A percentile compares a stretch with the other conserved stretches of the same genome.
Conservation (phyloP, 2,113 vertebrate species). For the Gnathonemus echidnorhynchus region DNA sequence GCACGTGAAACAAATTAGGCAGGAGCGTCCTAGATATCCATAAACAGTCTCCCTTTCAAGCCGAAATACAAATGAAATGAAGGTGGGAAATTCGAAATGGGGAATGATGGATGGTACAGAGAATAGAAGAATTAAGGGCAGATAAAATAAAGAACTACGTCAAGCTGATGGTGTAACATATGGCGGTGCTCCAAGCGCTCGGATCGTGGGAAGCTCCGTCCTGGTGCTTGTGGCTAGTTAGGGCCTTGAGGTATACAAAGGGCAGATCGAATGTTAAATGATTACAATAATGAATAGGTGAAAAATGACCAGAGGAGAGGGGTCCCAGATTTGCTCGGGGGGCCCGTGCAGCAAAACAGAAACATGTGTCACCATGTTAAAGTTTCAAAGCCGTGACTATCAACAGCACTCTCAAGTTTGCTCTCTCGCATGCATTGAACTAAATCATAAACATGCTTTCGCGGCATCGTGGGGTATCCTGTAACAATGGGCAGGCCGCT, state of each 20-base stretch:
- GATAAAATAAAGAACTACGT: constrained; percentile 51
- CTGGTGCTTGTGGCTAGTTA: constrained; percentile 24
- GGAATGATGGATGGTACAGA: constrained; percentile 70
- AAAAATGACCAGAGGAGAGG: constrained; percentile 58
- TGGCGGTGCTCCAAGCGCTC: constrained; percentile 42
- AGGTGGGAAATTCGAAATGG: constrained; percentile 83
- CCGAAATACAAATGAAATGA: constrained; percentile 83
- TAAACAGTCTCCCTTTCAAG: constrained; percentile 76
- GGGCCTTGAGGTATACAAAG: constrained; percentile 43
- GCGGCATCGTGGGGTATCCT: constrained; percentile 8
- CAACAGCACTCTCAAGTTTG: constrained; percentile 37
- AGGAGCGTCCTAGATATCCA: constrained; percentile 74
- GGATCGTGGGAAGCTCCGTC: constrained; percentile 42
- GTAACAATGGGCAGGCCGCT: background rate
- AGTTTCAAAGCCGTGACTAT: constrained; percentile 51
- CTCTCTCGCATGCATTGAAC: constrained; percentile 17
- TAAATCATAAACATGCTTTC: constrained; percentile 28
- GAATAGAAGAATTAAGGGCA: constrained; percentile 25
- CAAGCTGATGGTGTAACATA: constrained; percentile 54
- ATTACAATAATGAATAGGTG: constrained; percentile 68
- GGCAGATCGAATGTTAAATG: constrained; percentile 63
- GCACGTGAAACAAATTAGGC: constrained; percentile 84
- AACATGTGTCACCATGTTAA: constrained; percentile 65
- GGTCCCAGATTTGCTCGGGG: constrained; percentile 53
- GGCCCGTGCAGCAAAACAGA: constrained; percentile 61